Percentiles rank a stretch among this genome's conserved stretches.
Conservation (phyloP, 2,113 vertebrate genomes). For the Erinaceus europaeus region DNA sequence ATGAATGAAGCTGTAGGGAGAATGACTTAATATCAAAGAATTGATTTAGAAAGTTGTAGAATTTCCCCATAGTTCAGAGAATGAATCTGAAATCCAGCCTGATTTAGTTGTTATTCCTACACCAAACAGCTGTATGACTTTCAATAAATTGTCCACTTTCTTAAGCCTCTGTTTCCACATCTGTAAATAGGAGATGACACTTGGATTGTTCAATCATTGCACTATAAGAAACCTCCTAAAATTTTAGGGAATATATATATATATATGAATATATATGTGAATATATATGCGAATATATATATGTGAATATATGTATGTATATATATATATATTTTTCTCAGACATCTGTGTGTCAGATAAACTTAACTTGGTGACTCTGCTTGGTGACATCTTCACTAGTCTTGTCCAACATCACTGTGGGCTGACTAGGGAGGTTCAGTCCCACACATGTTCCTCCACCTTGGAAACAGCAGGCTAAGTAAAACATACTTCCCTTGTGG, state of each 20-base stretch:
- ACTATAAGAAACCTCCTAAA: not conserved
- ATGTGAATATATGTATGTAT: too few species aligned
- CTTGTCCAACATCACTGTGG: fast-evolving
- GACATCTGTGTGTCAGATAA: not conserved
- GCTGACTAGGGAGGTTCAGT: not conserved
- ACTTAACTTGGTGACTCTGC: not conserved
- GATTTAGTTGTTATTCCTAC: not conserved
- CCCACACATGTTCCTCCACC: fast-evolving
- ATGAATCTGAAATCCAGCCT: not conserved
- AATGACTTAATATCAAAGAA: conserved; percentile 35
- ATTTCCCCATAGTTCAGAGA: not conserved
- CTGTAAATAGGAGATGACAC: not conserved
- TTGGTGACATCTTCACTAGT: not conserved
- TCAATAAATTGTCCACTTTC: not conserved
- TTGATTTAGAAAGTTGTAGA: not conserved
- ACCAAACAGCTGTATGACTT: not conserved
- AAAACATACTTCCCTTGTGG: not conserved
- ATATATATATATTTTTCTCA: too few species aligned
- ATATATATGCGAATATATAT: too few species aligned
- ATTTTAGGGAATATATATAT: too few species aligned
- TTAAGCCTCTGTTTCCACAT: not conserved
- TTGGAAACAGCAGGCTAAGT: not conserved
- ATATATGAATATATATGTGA: too few species aligned
- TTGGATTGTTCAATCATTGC: not conserved
- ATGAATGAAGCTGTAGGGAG: conserved; percentile 28